Conservation (phyloP, 1,140 invertebrate genomes). For the Episyrphus balteatus region DNA sequence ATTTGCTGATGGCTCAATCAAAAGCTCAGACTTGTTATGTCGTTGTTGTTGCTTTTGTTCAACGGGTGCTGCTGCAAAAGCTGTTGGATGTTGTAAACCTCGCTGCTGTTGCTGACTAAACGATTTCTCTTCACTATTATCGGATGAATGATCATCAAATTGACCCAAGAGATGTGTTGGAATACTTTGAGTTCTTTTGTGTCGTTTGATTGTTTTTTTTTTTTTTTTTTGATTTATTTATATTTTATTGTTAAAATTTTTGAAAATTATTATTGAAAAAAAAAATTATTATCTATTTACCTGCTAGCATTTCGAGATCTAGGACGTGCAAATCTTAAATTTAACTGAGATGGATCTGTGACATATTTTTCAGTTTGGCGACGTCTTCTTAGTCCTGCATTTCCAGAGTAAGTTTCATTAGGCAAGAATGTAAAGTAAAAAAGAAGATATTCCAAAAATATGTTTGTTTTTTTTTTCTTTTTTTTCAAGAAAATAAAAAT, state of each 20-base stretch:
- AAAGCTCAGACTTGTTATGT: background rate
- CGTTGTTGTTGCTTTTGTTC: background rate
- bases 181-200: slow-evolving; percentile 17
- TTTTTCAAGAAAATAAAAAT: no score
- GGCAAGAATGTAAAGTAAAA: slow-evolving; percentile 37
- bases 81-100: background rate
- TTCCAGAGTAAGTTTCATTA: slow-evolving; percentile 6
- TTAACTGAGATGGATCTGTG: slow-evolving; percentile 58
- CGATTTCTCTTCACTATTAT: slow-evolving; percentile 15
- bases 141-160: slow-evolving; percentile 23
- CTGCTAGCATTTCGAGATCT: slow-evolving; percentile 34
- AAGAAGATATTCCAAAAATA: slow-evolving; percentile 17
- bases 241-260: background rate
- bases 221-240: no score
- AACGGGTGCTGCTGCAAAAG: background rate
- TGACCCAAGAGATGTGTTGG: slow-evolving; percentile 17
- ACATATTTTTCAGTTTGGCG: slow-evolving; percentile 63
- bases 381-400: slow-evolving; percentile 42
- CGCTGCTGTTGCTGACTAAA: background rate
- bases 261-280: background rate
- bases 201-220: no score
- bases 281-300: slow-evolving; percentile 10
- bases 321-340: slow-evolving; percentile 58
- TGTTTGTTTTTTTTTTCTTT: background rate
- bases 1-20: background rate